Evolutionary conservation across 2,888 invertebrate genomes (phyloP), one percentile per base, ranked within the genome.

Genomic region (Agrenia bidenticulata): DNA sequence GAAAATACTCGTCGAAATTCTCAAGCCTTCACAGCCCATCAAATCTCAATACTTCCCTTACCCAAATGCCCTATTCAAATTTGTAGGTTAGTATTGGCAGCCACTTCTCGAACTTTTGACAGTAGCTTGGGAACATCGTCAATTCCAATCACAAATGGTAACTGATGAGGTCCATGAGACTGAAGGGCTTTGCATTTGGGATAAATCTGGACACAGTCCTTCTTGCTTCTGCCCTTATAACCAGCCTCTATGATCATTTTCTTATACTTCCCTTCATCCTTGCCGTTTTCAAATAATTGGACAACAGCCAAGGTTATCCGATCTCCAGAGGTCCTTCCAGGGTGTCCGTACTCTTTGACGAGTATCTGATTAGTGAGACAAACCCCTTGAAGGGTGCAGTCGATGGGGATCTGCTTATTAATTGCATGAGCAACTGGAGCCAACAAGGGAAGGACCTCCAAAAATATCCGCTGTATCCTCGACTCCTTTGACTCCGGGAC

Each of bases 341-440:
- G 26, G 15, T 55, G 19, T 4, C 72, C 72, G 11, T 67, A 56
- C 41, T 72, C 72, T 21, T 61, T 55, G 21, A 72, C 67, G 13
- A 72, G 51, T 0, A 72, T 54, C 42, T 45, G 42, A 55, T 72
- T 72, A 0, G 69, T 51, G 49, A 67, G 58, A 39, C 72, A 72
- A 17, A 72, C 64, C 11, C 69, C 72, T 13, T 51, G 61, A 56
- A 67, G 66, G 5, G 69, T 69, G 37, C 72, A 72, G 5, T 69
- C 67, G 26, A 62, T 13, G 2, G 72, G 72, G 11, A 72, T 54
- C 11, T 59, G 26, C 13, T 69, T 69, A 49, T 66, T 63, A 17
- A 57, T 56, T 11, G 67, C 72, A 32, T 72, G 72, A 11, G 72
- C 72, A 11, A 72, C 63, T 24, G 69, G 64, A 1, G 66, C 67